Evolutionary conservation across 1,140 invertebrate genomes (phyloP).

Genomic region (Caenorhabditis latens): DNA sequence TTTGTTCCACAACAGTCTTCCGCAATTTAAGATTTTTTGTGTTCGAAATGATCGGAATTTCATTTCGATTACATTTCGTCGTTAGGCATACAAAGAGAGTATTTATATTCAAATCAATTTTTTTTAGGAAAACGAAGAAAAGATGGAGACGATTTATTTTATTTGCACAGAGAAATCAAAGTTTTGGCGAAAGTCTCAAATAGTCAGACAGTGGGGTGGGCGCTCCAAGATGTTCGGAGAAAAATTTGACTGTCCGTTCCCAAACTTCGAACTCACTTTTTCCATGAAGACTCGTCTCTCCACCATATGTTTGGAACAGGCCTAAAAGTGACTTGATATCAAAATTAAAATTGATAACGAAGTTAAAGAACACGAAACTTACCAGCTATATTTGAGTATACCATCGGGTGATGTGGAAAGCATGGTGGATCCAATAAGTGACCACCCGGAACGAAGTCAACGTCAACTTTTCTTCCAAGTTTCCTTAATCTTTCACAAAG

Average conservation of each 20-base stretch:
- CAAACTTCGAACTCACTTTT: slow-evolving; percentile 55
- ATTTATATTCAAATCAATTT: slow-evolving; percentile 54
- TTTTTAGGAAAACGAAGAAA: background rate
- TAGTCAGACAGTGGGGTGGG: slow-evolving; percentile 55
- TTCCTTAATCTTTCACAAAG: background rate
- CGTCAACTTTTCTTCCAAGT: slow-evolving; percentile 13
- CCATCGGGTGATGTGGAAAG: slow-evolving; percentile 57
- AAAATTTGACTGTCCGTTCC: slow-evolving; percentile 53
- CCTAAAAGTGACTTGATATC: background rate
- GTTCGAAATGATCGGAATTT: slow-evolving; percentile 47
- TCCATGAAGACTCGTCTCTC: slow-evolving; percentile 57
- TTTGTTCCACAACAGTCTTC: slow-evolving; percentile 15
- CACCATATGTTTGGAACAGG: slow-evolving; percentile 49
- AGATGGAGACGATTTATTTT: background rate
- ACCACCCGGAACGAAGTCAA: slow-evolving; percentile 49
- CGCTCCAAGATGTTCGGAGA: slow-evolving; percentile 48
- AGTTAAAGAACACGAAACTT: background rate
- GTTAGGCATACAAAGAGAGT: slow-evolving; percentile 25
- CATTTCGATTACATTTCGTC: background rate
- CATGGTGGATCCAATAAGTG: slow-evolving; percentile 59
- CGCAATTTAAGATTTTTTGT: slow-evolving; percentile 47
- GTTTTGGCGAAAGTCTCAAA: slow-evolving; percentile 38
- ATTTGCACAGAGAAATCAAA: slow-evolving; percentile 45
- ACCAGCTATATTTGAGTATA: slow-evolving; percentile 45
- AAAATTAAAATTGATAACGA: background rate